Base-by-base conservation (phyloP, 2,888 invertebrate genomes). In the Melikaiella ostensackeni region DNA sequence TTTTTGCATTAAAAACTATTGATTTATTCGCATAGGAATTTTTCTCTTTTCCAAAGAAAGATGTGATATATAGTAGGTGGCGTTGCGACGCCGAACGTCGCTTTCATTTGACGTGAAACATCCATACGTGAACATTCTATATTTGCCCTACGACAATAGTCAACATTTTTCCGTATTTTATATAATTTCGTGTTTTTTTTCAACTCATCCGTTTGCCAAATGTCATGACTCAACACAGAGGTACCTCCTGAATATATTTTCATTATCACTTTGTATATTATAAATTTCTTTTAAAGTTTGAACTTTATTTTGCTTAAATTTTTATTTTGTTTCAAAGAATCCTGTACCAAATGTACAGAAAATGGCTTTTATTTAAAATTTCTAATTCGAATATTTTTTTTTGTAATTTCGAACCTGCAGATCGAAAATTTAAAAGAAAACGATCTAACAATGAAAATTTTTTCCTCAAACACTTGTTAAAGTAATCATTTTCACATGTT, bases 91-190 rank as follows among this genome's bases (percentile, higher is more conserved):
- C 27, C 27, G 13, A 7, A 24, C 21, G 35, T 19, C 27, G 6
- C 46, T 27, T 13, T 70, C 70, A 70, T 70, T 70, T 70, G 50
- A 50, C 30, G n/a, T 50, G 30, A 27, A 46, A 30, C 50, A 46
- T 50, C 50, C 70, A 30, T 19, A 50, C 27, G 50, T 70, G 70
- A 70, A 70, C 50, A 50, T 70, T 46, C 46, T 13, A n/a, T 70
- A 50, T 70, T 66, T 5, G 6, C 3, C 27, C 13, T 27, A 59
- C 27, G 59, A 16, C 27, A 59, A 6, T 19, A 27, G 16, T 46
- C 6, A 66, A 19, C 19, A 70, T 16, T 11, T 46, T 70, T 30
- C 50, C 30, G 2, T 70, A 30, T 70, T 50, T 70, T 30, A 27
- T 27, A 27, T 30, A 9, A 27, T 21, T 24, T 38, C 16, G 42